Base-by-base conservation (phyloP, 2,797 vertebrate species). In the Acrossocheilus fasciatus region DNA sequence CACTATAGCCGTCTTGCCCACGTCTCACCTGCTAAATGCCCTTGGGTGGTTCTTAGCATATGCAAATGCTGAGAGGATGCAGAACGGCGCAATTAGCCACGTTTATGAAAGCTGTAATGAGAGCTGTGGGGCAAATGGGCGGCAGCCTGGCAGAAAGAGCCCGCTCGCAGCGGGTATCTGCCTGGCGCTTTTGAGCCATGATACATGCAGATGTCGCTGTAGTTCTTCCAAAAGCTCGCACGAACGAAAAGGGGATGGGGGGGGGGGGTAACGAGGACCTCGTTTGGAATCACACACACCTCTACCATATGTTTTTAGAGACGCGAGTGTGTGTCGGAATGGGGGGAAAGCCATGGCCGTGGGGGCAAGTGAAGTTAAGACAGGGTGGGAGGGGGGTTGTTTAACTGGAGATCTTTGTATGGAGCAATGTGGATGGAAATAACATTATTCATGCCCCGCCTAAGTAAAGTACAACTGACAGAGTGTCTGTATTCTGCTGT, bases 121-220 rank as follows among this genome's bases (percentile, higher is more conserved):
- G 90, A 90, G 93, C 94, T 92, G 91, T 87, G 90, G 94, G 94
- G 94, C 77, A 64, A 81, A 89, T 39, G 59, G 77, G 77, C 30
- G 66, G 90, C 89, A 89, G 90, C 90, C 90, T 93, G 94, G 93
- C 92, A 93, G 91, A 87, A 93, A 92, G 89, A 92, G 87, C 86
- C 78, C 92, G 91, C 86, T 89, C 50, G 50, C 73, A 91, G 91
- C 91, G 93, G 95, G 94, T 94, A 95, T 91, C 72, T 93, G 93
- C 87, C 80, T 94, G 94, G 94, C 95, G 96, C 96, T 96, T 87
- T 95, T 94, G 95, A 96, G 91, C 96, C 95, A 91, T 92, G 94
- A 96, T 95, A 97, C 98, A 99, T 97, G 97, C 98, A 99, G 98
- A 98, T 99, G 98, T 99, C 98, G 98, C 98, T 99, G 97, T 98